Conservation (phyloP, 2,888 invertebrate species). For the Stomorhina lunata region DNA sequence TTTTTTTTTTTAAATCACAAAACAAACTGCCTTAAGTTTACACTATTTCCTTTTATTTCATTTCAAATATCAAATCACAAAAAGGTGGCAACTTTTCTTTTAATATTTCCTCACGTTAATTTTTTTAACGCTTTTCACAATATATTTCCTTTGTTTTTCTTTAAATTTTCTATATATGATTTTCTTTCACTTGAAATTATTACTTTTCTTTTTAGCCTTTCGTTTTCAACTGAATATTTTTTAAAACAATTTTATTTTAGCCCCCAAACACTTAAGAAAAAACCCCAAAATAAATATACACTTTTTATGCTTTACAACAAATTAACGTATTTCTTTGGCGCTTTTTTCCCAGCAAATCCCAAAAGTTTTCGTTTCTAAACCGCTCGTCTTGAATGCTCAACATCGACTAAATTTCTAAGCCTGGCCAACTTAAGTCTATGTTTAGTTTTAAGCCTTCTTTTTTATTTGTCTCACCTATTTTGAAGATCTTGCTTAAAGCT, state of each 20-base stretch:
- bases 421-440: slow-evolving; percentile 29
- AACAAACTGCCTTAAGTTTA: slow-evolving; percentile 8
- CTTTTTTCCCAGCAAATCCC: neutral
- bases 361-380: neutral
- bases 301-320: neutral
- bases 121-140: neutral
- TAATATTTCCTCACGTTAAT: neutral
- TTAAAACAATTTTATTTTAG: neutral
- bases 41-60: neutral
- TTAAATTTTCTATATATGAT: neutral
- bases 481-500: neutral
- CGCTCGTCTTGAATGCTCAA: slow-evolving; percentile 45
- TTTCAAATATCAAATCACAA: neutral
- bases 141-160: slow-evolving; percentile 1
- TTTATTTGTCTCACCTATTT: slow-evolving; percentile 27
- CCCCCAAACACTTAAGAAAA: neutral
- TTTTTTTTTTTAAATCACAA: neutral
- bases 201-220: slow-evolving; percentile 20
- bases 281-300: neutral
- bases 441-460: neutral
- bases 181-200: neutral
- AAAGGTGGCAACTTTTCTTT: slow-evolving; percentile 1
- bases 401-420: slow-evolving; percentile 41
- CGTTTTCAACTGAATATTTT: slow-evolving; percentile 23
- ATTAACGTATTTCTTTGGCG: slow-evolving; percentile 22